Evolutionary conservation across 2,113 vertebrate genomes (phyloP).

Genomic region (Gorilla gorilla): DNA sequence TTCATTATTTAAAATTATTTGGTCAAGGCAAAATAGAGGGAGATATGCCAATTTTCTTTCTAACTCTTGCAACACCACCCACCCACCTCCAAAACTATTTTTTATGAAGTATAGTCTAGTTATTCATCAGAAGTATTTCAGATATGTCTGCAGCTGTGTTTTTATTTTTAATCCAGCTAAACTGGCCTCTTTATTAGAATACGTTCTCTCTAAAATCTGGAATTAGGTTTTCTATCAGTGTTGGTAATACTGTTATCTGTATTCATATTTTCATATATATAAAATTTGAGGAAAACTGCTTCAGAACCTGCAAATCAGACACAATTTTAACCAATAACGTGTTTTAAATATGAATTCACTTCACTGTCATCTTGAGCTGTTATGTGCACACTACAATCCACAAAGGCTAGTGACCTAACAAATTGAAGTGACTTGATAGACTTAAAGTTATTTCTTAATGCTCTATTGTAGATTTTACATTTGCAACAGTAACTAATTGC

Average conservation of each 20-base stretch:
- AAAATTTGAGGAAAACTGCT: neutral
- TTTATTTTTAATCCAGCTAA: neutral
- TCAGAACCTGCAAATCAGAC: neutral
- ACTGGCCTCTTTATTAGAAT: neutral
- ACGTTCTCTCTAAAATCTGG: neutral
- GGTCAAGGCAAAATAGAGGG: neutral
- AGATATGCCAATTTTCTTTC: neutral
- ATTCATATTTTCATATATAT: neutral
- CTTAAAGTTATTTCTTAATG: conserved; percentile 52
- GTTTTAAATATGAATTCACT: conserved; percentile 49
- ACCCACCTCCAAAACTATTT: neutral
- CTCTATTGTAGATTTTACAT: conserved; percentile 62
- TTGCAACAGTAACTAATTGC: conserved; percentile 64
- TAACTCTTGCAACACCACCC: neutral
- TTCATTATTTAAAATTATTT: neutral
- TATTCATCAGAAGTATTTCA: neutral
- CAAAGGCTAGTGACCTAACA: conserved; percentile 41
- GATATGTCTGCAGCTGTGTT: neutral
- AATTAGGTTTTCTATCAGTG: neutral
- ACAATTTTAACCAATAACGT: neutral
- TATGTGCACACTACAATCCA: neutral
- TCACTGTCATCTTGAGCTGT: neutral
- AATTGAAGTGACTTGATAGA: conserved; percentile 37
- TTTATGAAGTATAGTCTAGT: neutral
- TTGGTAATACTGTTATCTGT: neutral